A percentile compares a stretch with the other conserved stretches of the same genome.
Evolutionary conservation across 2,113 vertebrate genomes (phyloP).

Genomic region (Bubo blakistoni): DNA sequence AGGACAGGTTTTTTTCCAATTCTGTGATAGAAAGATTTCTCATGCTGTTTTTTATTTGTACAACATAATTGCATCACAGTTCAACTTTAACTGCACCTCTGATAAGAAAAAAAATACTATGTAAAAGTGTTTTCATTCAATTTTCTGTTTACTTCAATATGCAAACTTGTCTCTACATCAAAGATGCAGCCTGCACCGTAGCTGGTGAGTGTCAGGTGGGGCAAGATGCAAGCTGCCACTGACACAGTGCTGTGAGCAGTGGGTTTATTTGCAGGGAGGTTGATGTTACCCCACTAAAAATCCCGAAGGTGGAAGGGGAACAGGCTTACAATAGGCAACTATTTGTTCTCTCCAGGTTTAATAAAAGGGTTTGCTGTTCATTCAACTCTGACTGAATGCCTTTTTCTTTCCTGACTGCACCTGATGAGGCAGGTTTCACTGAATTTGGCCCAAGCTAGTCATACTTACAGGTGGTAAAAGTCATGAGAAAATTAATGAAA

Average conservation of each 20-base stretch:
- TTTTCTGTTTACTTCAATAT: neutral
- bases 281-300: neutral
- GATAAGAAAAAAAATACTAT: neutral
- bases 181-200: accelerated
- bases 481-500: neutral
- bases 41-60: neutral
- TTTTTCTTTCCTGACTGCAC: neutral
- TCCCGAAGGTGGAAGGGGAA: neutral
- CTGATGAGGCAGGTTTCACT: neutral
- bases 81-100: neutral
- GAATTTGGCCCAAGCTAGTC: neutral
- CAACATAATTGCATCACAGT: neutral
- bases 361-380: neutral
- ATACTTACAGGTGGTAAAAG: neutral
- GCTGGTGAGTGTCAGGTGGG: neutral
- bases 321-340: neutral
- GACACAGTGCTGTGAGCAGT: no score
- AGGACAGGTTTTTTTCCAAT: neutral
- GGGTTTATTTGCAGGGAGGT: no score
- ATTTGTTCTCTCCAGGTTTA: no score
- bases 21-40: neutral
- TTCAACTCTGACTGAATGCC: neutral
- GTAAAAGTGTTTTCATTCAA: neutral
- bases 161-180: neutral
- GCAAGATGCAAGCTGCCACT: neutral